A percentile compares a stretch with the other conserved stretches of the same genome.
phyloP scores from a whole-genome alignment of 2,797 vertebrate genomes.

The Lepilemur septentrionalis region DNA sequence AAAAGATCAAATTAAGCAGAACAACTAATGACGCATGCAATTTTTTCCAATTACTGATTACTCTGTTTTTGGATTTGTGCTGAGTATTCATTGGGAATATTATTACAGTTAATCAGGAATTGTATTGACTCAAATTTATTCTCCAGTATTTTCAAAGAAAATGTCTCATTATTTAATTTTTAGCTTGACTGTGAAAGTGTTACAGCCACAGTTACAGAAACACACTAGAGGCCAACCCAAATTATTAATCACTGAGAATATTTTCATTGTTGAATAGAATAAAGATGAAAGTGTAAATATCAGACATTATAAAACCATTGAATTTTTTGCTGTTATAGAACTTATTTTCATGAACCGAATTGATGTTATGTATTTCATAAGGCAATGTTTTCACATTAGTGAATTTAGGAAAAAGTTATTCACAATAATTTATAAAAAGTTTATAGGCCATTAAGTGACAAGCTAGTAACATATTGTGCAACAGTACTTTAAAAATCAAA shows the following conservation, averaged over 20 bases:
- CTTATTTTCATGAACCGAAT: background rate
- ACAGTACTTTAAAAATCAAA: background rate
- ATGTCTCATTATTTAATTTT: constrained; percentile 15
- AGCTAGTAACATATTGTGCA: background rate
- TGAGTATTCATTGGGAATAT: background rate
- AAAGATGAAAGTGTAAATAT: background rate
- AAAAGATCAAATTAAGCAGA: constrained; percentile 42
- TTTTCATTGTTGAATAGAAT: background rate
- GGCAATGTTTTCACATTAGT: background rate
- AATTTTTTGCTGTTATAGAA: background rate
- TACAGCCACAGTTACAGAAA: background rate
- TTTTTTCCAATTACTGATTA: background rate
- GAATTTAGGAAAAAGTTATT: background rate
- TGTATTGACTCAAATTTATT: background rate
- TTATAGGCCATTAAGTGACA: background rate
- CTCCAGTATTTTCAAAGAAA: constrained; percentile 44
- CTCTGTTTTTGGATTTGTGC: background rate
- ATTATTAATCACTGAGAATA: background rate
- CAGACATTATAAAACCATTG: background rate
- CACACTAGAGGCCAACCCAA: background rate
- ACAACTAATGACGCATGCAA: background rate
- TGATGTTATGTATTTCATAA: background rate
- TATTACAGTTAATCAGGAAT: background rate
- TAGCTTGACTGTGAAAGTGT: background rate
- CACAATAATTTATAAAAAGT: background rate